Evolutionary conservation across 1,140 invertebrate species (phyloP), one percentile per base, ranked within the genome.

Genomic region (Drosophila lowei): DNA sequence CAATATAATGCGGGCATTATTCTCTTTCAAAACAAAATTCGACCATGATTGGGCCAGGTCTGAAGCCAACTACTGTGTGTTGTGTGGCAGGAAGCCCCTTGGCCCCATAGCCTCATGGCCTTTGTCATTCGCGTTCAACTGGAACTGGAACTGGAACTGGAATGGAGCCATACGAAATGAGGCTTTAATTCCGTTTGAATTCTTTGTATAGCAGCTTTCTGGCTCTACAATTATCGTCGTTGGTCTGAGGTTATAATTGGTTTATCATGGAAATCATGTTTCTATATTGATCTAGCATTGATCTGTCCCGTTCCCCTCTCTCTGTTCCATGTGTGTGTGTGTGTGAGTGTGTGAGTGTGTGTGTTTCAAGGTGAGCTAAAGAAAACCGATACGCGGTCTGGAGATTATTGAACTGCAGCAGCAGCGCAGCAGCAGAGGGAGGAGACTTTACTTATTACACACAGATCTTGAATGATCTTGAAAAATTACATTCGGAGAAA

Each of bases 151-250:
- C 28, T 28, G 28, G 28, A 30, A 30, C 3, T 38, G 34, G 34
- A 38, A 38, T 38, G 34, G 3, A 38, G 30, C 30, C 30, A 34
- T 8, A 8, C 3, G 23, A 34, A 4, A 1, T 7, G 28, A 2
- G 30, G 30, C 30, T 34, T 34, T 11, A 9, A 3, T 34, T 11
- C 9, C 30, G 30, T 34, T 34, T 34, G 30, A 34, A 38, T 38
- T 46, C 9, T 5, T 30, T 18, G 23, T 15, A 1, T 25, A 25
- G 23, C 23, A 18, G 34, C 1, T 46, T 18, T 53, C 48, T 58
- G 68, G 28, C 54, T 58, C 74, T 63, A 70, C 46, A 53, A 79
- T 79, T 79, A 74, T 74, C 76, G 44, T 38, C 21, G 23, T 38
- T 38, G 34, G 34, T 3, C 13, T 28, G 13, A 16, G 61, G 70